Evolutionary conservation across 2,888 invertebrate species (phyloP), one percentile per base, ranked within the genome.

Genomic region (Gerosis bhagava): DNA sequence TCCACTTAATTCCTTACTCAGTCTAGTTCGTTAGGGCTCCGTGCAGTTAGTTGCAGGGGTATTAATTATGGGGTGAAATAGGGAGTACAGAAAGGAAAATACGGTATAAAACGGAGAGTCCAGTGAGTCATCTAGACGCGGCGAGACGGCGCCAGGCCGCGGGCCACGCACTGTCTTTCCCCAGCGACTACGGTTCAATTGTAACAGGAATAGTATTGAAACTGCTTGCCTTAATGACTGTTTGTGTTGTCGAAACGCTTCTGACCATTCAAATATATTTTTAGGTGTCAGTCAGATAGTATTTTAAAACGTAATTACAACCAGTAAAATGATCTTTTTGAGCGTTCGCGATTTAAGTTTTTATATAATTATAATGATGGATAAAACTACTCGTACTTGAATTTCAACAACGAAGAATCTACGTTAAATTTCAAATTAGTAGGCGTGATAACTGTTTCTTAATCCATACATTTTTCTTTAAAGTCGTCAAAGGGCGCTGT

Each of bases 81-180:
- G 56, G 52, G 56, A 60, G 62, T 68, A 67, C 62, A 64, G 73
- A 67, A 78, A 77, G 81, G 83, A 82, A 79, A 76, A 73, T 56
- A 55, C 53, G 51, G 54, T 48, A 45, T 45, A 45, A 39, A 60
- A 63, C 62, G 84, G 81, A 77, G 78, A 76, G 77, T 67, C 86
- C 84, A 60, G 69, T 87, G 87, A 87, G 68, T 87, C 87, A 87
- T 65, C 62, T 57, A 57, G 51, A 53, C 51, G 62, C 83, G 81
- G 49, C 86, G 71, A 82, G 84, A 82, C 84, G 86, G 84, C 86
- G 86, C 84, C 81, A 62, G 48, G 50, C 39, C 53, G 56, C 54
- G 37, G 48, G 59, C 55, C 70, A 71, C 68, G 70, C 70, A 72
- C 72, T 77, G 76, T 77, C 76, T 44, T 79, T 66, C 57, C 63